Percentiles rank a stretch among this genome's conserved stretches.
Evolutionary conservation across 2,888 invertebrate species (phyloP).

Genomic region (Malthinus flaveolus): DNA sequence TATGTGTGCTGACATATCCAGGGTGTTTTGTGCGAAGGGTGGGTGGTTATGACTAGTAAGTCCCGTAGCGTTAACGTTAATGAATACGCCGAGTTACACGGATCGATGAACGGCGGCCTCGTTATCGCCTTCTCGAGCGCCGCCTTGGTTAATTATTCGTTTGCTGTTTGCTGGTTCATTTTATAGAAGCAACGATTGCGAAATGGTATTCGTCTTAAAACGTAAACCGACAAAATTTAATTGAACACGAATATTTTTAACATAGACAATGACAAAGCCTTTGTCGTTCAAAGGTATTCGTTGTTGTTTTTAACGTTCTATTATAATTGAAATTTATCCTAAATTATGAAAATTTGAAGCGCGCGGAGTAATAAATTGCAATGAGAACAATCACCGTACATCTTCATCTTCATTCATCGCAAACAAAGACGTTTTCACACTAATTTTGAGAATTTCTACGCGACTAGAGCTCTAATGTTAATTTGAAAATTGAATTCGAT

Average conservation of each 20-base stretch:
- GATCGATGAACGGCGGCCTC: conserved; percentile 45
- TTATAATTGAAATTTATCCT: too few relatives aligned
- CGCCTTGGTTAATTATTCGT: conserved; percentile 43
- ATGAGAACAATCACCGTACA: too few relatives aligned
- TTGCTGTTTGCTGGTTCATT: conserved; percentile 35
- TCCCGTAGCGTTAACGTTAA: conserved; percentile 28
- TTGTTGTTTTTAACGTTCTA: too few relatives aligned
- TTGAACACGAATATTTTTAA: conserved; percentile 13
- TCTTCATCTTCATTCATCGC: too few relatives aligned
- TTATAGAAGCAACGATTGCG: conserved; percentile 23
- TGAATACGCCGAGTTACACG: conserved; percentile 40
- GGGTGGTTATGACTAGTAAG: conserved; percentile 5
- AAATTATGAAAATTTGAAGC: too few relatives aligned
- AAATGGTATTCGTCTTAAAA: conserved; percentile 16
- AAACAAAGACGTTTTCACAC: too few relatives aligned
- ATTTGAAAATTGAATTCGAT: too few relatives aligned
- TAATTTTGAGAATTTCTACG: too few relatives aligned
- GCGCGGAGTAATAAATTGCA: too few relatives aligned
- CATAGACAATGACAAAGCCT: not conserved
- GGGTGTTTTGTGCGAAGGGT: conserved; percentile 17
- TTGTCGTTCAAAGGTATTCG: not conserved
- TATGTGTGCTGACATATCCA: conserved; percentile 3
- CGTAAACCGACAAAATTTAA: conserved; percentile 10
- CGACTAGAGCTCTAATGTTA: too few relatives aligned
- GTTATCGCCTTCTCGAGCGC: conserved; percentile 46